Percentiles rank a stretch among this genome's conserved stretches.
Evolutionary conservation across 1,140 invertebrate genomes (phyloP).

Genomic region (Drosophila neocordata): DNA sequence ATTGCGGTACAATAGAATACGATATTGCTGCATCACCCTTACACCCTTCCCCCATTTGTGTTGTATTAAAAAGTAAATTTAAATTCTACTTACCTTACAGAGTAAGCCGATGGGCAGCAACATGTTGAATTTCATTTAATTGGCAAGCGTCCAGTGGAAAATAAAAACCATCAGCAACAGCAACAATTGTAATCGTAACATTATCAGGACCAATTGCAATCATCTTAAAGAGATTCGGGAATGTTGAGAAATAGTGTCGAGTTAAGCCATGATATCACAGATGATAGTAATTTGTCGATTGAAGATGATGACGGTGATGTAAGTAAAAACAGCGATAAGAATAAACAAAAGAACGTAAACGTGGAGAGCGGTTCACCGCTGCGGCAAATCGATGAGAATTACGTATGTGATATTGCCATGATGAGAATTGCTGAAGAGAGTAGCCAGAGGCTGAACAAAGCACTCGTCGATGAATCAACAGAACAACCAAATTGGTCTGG

Average conservation of each 20-base stretch:
- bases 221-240: constrained; percentile 21
- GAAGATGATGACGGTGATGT: constrained; percentile 1
- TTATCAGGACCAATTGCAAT: background rate
- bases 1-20: constrained; percentile 30
- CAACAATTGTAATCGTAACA: background rate
- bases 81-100: constrained; percentile 44
- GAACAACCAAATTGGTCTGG: background rate
- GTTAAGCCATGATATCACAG: constrained; percentile 18
- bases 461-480: constrained; percentile 17
- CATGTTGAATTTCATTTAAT: constrained; percentile 58
- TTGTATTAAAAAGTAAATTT: constrained; percentile 34
- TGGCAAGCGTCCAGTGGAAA: constrained; percentile 42
- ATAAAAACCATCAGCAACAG: constrained; percentile 7
- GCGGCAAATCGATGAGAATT: constrained; percentile 67
- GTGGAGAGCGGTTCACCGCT: constrained; percentile 18
- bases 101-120: constrained; percentile 44
- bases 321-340: constrained; percentile 22
- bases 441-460: constrained; percentile 19
- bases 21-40: constrained; percentile 41
- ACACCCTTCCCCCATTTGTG: background rate
- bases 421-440: constrained; percentile 69
- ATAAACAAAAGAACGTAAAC: constrained; percentile 18
- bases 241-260: constrained; percentile 38
- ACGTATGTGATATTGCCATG: constrained; percentile 72
- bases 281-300: constrained; percentile 1